Conservation (phyloP, 2,888 invertebrate species). For the Lycophotia porphyrea region DNA sequence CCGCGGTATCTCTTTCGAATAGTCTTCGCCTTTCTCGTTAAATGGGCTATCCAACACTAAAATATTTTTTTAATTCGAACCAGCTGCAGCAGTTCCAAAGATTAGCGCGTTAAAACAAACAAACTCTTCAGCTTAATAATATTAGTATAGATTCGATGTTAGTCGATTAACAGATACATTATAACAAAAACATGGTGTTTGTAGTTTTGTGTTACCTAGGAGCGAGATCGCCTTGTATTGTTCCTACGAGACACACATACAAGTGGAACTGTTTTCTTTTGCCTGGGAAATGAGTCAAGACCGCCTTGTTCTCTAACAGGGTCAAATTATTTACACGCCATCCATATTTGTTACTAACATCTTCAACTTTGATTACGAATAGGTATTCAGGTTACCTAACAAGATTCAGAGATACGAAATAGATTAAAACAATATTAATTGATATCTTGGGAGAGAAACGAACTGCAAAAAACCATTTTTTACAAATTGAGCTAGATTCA, state of each 20-base stretch:
- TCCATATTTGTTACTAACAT: conserved; percentile 44
- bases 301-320: conserved; percentile 64
- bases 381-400: conserved; percentile 37
- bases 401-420: conserved; percentile 21
- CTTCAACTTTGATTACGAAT: conserved; percentile 47
- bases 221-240: conserved; percentile 74
- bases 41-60: too few species aligned
- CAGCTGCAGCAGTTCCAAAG: too few species aligned
- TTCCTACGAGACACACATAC: conserved; percentile 73
- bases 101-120: too few species aligned
- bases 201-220: conserved; percentile 47
- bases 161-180: conserved; percentile 16
- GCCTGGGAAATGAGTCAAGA: conserved; percentile 82
- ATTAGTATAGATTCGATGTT: not conserved
- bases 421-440: conserved; percentile 24
- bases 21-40: too few species aligned
- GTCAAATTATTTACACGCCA: conserved; percentile 58
- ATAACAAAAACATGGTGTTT: conserved; percentile 23
- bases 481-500: conserved; percentile 43
- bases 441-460: conserved; percentile 14
- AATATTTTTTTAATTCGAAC: too few species aligned
- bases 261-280: conserved; percentile 84
- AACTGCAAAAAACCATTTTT: conserved; percentile 38
- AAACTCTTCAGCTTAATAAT: too few species aligned
- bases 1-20: too few species aligned